Evolutionary conservation across 2,888 invertebrate species (phyloP).

Genomic region (Nomada flava): DNA sequence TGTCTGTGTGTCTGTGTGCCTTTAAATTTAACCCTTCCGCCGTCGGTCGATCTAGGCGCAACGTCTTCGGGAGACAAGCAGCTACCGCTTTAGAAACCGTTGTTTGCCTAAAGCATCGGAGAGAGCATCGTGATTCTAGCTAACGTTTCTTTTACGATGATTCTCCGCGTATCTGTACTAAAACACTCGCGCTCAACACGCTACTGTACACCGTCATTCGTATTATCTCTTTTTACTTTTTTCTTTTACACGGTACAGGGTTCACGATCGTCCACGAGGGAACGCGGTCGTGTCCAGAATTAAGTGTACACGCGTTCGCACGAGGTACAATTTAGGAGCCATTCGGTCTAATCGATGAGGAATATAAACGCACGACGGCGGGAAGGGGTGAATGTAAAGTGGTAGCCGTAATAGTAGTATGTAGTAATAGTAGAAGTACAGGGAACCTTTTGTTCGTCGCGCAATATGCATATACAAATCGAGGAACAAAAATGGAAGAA

Average conservation of each 20-base stretch:
- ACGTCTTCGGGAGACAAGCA: slow-evolving; percentile 39
- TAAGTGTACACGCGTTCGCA: background rate
- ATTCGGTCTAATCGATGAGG: slow-evolving; percentile 15
- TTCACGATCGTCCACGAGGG: background rate
- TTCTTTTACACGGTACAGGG: background rate
- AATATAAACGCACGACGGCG: slow-evolving; percentile 30
- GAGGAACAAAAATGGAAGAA: slow-evolving; percentile 20
- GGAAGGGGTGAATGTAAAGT: slow-evolving; percentile 50
- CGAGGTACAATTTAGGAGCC: slow-evolving; percentile 12
- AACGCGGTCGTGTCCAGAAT: background rate
- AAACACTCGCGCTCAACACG: background rate
- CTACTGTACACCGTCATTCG: background rate
- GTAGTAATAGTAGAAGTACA: background rate
- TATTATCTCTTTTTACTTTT: background rate
- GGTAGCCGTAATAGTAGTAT: background rate
- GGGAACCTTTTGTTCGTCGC: slow-evolving; percentile 7
- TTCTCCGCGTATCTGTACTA: too few species aligned
- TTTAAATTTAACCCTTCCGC: slow-evolving; percentile 71
- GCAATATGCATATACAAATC: background rate
- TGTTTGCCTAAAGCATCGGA: background rate
- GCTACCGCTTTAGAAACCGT: slow-evolving; percentile 39
- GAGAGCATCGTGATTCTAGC: background rate
- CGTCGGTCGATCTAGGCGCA: slow-evolving; percentile 53
- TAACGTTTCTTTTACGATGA: background rate
- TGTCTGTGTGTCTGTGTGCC: slow-evolving; percentile 2